Percentiles rank a stretch among this genome's conserved stretches.
Conservation (phyloP, 1,140 invertebrate genomes). For the Ooceraea biroi region DNA sequence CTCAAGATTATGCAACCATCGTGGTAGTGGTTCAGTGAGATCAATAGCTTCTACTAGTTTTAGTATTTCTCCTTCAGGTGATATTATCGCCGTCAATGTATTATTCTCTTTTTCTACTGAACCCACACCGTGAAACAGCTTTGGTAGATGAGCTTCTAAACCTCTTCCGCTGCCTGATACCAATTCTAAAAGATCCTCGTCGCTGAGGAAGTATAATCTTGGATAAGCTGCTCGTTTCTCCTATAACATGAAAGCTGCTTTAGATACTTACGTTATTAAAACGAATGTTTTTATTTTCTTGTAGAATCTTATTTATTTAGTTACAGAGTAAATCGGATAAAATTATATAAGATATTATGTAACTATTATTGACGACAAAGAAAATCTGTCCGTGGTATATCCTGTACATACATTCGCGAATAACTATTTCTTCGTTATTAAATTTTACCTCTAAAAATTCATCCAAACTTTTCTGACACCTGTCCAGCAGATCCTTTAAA, state of each 20-base stretch:
- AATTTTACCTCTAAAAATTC: constrained; percentile 95
- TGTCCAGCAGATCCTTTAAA: constrained; percentile 94
- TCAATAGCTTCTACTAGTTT: constrained; percentile 91
- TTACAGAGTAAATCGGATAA: too few species aligned
- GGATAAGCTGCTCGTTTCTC: constrained; percentile 97
- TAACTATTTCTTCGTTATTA: not conserved
- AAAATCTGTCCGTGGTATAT: too few species aligned
- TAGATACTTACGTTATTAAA: not conserved
- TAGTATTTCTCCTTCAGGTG: constrained; percentile 95
- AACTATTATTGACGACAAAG: too few species aligned
- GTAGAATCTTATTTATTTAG: too few species aligned
- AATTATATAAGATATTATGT: too few species aligned
- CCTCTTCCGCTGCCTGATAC: constrained; percentile 93
- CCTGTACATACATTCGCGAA: too few species aligned
- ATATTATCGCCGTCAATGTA: constrained; percentile 90
- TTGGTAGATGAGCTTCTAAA: constrained; percentile 97
- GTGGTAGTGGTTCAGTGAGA: constrained; percentile 79
- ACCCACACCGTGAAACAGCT: constrained; percentile 97
- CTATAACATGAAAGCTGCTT: constrained; percentile 84
- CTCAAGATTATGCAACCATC: constrained; percentile 82
- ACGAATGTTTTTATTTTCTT: not conserved
- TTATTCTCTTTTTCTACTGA: constrained; percentile 90
- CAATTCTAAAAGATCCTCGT: constrained; percentile 98
- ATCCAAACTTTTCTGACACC: constrained; percentile 97
- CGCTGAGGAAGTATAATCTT: constrained; percentile 97